These are phyloP conservation scores for Phylloscopus trochiloides DNA, from an alignment of 2,113 vertebrate genomes.

Conservation along the genomic window DNA sequence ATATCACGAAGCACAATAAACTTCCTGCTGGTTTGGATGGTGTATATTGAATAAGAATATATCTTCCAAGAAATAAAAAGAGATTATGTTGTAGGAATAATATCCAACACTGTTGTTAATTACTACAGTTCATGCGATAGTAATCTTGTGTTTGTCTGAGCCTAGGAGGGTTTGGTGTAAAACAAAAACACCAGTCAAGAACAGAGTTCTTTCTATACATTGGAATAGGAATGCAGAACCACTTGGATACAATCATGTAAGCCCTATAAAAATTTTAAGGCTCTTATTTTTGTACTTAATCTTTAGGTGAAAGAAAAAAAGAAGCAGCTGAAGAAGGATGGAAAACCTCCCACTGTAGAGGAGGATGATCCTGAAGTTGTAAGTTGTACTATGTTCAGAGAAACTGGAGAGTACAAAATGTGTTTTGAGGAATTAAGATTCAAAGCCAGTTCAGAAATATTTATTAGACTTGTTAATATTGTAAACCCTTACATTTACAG, in stretches of 20 bases:
- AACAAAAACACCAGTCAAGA: not conserved
- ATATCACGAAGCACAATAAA: not conserved
- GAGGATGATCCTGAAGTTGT: slow-evolving; percentile 95
- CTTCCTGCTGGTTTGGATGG: not conserved
- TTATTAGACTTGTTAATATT: not conserved
- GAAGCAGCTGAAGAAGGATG: slow-evolving; percentile 97
- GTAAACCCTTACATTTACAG: not conserved
- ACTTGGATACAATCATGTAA: not conserved
- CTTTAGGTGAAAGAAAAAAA: slow-evolving; percentile 92
- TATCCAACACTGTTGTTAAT: not conserved
- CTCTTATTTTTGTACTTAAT: not conserved
- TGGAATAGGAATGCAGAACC: not conserved
- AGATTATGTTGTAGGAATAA: not conserved
- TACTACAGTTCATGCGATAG: not conserved
- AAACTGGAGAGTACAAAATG: not conserved
- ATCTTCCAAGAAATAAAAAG: not conserved
- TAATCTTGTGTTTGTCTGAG: not conserved
- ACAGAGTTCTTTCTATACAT: not conserved
- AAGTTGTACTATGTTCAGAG: slow-evolving; percentile 22
- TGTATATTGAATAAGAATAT: not conserved
- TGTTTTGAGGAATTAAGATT: not conserved
- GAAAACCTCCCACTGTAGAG: slow-evolving; percentile 84
- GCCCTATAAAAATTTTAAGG: not conserved
- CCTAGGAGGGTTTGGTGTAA: not conserved
- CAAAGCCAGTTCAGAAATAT: not conserved